These are phyloP conservation scores for Nemotelus nigrinus DNA, from an alignment of 2,888 invertebrate species.

Conservation along the genomic window DNA sequence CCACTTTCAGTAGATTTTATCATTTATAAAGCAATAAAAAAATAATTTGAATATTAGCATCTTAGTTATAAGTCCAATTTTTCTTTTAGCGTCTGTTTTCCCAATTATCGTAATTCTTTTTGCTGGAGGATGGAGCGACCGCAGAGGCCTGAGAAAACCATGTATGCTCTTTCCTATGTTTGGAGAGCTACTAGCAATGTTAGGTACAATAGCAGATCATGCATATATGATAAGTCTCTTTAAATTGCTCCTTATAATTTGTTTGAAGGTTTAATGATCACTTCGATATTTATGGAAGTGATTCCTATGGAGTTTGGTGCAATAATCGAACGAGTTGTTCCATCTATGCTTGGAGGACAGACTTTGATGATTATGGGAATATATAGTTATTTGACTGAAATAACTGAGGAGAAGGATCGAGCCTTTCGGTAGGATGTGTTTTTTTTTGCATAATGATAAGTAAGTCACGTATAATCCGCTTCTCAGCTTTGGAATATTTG, in stretches of 20 bases:
- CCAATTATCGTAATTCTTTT: constrained; percentile 63
- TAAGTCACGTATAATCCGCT: not conserved
- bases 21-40: too few species aligned
- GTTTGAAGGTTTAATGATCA: constrained; percentile 59
- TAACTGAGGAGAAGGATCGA: constrained; percentile 63
- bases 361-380: constrained; percentile 64
- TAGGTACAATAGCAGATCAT: constrained; percentile 55
- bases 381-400: constrained; percentile 63
- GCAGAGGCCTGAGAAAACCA: constrained; percentile 63
- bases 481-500: constrained; percentile 62
- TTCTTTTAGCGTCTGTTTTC: constrained; percentile 60
- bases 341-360: constrained; percentile 61
- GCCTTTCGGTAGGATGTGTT: constrained; percentile 57
- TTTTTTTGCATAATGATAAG: not conserved
- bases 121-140: constrained; percentile 65
- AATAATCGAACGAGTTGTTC: constrained; percentile 61
- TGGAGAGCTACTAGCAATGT: constrained; percentile 59
- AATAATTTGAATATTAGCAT: too few species aligned
- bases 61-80: not conserved
- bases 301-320: constrained; percentile 64
- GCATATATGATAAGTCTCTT: not conserved
- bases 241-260: constrained; percentile 4
- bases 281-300: constrained; percentile 61
- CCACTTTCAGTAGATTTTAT: too few species aligned
- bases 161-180: constrained; percentile 63